phyloP scores from a whole-genome alignment of 2,888 invertebrate genomes.

The Dryobota labecula region DNA sequence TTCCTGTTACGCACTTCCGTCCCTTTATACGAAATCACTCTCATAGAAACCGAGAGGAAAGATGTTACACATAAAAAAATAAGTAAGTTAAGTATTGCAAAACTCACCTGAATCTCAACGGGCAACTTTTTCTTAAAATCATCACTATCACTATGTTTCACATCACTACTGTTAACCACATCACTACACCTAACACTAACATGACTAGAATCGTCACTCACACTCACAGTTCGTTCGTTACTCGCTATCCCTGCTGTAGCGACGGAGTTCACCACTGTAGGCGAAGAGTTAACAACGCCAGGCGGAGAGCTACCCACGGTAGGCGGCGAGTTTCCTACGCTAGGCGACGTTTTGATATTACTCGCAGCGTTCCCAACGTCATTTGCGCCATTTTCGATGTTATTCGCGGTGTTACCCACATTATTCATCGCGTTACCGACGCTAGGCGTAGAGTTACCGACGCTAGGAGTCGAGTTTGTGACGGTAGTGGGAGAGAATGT shows the following conservation, averaged over 20 bases:
- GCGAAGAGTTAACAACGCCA: neutral
- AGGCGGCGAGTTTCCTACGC: constrained; percentile 2
- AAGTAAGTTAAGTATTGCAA: neutral
- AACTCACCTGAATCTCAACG: constrained; percentile 86
- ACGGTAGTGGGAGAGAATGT: constrained; percentile 21
- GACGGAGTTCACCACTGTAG: constrained; percentile 14
- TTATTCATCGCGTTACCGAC: constrained; percentile 4
- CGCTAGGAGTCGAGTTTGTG: constrained; percentile 17
- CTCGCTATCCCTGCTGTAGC: constrained; percentile 24
- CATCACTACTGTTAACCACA: constrained; percentile 64
- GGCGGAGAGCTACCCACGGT: constrained; percentile 1
- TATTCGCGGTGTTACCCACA: neutral
- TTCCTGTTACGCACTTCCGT: too few species aligned
- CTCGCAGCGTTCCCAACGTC: constrained; percentile 1
- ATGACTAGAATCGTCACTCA: constrained; percentile 82
- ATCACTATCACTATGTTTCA: constrained; percentile 66
- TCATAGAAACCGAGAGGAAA: too few species aligned
- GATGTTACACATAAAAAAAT: too few species aligned
- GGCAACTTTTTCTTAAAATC: constrained; percentile 78
- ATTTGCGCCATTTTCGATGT: constrained; percentile 13
- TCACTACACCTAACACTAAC: constrained; percentile 74
- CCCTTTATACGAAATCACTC: too few species aligned
- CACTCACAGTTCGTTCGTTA: constrained; percentile 52
- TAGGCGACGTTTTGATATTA: constrained; percentile 18
- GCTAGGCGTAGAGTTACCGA: constrained; percentile 18